Conservation (phyloP, 53 echinoderm and acorn worm species). For the Holothuria scabra region DNA sequence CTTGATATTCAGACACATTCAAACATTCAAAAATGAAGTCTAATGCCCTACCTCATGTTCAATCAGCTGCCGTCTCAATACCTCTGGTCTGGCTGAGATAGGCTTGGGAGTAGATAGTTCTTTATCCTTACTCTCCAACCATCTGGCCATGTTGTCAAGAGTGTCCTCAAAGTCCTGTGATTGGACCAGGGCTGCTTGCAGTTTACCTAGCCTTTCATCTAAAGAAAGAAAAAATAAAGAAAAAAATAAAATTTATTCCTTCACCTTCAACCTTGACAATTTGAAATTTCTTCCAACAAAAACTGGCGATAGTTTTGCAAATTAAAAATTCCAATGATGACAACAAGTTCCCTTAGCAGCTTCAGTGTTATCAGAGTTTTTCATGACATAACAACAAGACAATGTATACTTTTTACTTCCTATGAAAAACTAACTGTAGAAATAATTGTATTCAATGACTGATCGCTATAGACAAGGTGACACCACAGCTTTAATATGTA, state of each 20-base stretch:
- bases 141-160: slow-evolving; percentile 75
- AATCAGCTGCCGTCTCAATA: slow-evolving; percentile 82
- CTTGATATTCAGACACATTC: too few species aligned
- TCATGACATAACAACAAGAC: too few species aligned
- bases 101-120: slow-evolving; percentile 78
- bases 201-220: slow-evolving; percentile 98
- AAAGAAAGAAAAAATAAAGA: slow-evolving; percentile 19
- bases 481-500: too few species aligned
- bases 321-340: too few species aligned
- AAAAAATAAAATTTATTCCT: neutral
- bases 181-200: slow-evolving; percentile 94
- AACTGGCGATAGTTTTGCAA: too few species aligned
- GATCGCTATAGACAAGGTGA: too few species aligned
- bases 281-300: neutral
- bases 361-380: too few species aligned
- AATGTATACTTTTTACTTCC: too few species aligned
- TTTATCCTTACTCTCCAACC: slow-evolving; percentile 89
- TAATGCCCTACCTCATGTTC: slow-evolving; percentile 87
- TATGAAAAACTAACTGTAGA: too few species aligned
- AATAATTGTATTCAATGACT: too few species aligned
- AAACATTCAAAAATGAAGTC: too few species aligned
- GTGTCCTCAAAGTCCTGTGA: slow-evolving; percentile 98
- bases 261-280: neutral
- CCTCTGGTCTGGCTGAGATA: slow-evolving; percentile 97
- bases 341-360: too few species aligned